Conservation (phyloP, 1,140 invertebrate genomes). For the Onthophagus taurus region DNA sequence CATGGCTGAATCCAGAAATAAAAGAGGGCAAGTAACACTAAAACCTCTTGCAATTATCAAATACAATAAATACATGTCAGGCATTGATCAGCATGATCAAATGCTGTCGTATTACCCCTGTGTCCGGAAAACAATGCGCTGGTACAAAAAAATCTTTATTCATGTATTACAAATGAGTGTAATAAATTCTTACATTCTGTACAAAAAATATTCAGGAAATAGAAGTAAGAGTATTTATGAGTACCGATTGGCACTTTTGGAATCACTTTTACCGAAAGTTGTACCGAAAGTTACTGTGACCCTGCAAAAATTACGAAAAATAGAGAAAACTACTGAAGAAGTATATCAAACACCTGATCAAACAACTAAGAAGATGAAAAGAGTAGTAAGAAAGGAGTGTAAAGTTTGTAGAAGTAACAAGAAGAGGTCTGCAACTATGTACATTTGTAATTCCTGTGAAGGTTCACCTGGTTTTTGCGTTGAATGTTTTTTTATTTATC, state of each 20-base stretch:
- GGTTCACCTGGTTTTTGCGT: no score
- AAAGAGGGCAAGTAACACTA: conserved; percentile 6
- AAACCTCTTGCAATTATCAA: conserved; percentile 13
- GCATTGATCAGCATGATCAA: conserved; percentile 14
- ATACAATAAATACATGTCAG: conserved; percentile 17
- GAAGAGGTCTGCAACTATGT: no score
- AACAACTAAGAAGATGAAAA: no score
- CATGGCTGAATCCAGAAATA: conserved; percentile 5
- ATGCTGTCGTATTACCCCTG: conserved; percentile 19
- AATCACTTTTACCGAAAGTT: no score
- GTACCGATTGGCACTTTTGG: background rate
- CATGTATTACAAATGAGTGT: conserved; percentile 20
- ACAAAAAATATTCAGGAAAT: conserved; percentile 1
- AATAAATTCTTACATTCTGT: conserved; percentile 12
- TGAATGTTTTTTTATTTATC: no score
- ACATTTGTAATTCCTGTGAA: no score
- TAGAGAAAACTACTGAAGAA: no score
- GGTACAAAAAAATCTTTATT: conserved; percentile 21
- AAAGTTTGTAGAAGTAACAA: no score
- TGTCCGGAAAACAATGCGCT: conserved; percentile 17
- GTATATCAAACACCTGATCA: no score
- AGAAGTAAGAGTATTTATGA: conserved; percentile 5
- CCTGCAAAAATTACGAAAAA: no score
- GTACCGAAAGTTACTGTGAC: no score
- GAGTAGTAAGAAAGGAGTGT: no score